Conservation (phyloP, 1,140 invertebrate species). For the Tetraneura akinire region DNA sequence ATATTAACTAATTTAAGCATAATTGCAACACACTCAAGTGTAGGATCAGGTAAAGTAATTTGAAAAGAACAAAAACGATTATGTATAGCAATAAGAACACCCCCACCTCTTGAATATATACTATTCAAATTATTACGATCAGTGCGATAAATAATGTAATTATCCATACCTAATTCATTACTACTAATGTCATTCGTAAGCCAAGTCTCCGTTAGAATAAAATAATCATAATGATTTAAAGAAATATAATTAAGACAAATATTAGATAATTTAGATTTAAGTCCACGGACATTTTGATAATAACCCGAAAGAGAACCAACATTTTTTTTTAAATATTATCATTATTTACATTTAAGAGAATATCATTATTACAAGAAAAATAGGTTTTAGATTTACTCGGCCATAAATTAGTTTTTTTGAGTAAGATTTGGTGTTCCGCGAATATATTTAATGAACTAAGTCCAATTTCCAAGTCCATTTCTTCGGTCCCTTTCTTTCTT, state of each 20-base stretch:
- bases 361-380: no score
- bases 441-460: not conserved
- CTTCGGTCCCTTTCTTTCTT: no score
- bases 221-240: constrained; percentile 26
- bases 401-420: constrained; percentile 21
- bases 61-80: no score
- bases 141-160: no score
- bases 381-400: not conserved
- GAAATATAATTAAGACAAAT: not conserved
- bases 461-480: no score
- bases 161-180: no score
- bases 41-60: not conserved
- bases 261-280: constrained; percentile 15
- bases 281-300: no score
- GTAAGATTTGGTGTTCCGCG: not conserved
- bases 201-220: constrained; percentile 20
- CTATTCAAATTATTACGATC: no score
- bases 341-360: no score
- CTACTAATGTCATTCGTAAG: no score
- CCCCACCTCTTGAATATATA: no score
- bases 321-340: constrained; percentile 20
- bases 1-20: not conserved
- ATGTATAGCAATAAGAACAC: no score
- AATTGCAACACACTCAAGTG: not conserved
- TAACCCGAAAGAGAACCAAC: not conserved